Evolutionary conservation across 2,888 invertebrate species (phyloP).

Genomic region (Lepidocyrtoides sp.): DNA sequence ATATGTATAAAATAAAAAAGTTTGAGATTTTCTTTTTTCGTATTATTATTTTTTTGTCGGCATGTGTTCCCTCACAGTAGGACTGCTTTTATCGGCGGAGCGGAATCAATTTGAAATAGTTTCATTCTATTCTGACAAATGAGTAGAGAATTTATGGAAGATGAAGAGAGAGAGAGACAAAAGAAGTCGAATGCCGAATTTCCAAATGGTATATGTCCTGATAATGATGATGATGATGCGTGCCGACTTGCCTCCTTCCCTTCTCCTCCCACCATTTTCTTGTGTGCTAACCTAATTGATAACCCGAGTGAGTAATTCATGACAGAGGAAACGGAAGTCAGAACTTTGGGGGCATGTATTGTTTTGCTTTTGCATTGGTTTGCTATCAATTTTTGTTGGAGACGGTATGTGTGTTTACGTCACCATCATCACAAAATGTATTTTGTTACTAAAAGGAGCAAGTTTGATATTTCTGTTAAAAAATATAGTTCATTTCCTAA

Average conservation of each 20-base stretch:
- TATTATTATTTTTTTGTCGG: constrained; percentile 30
- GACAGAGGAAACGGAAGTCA: neutral
- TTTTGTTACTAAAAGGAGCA: too few relatives aligned
- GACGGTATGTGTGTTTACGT: too few relatives aligned
- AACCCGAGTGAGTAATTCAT: neutral
- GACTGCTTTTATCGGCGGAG: neutral
- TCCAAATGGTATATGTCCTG: too few relatives aligned
- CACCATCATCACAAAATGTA: too few relatives aligned
- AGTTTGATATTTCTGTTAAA: neutral
- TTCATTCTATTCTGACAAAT: constrained; percentile 36
- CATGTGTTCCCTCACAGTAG: neutral
- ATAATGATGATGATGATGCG: neutral
- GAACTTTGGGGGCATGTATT: too few relatives aligned
- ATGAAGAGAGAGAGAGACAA: neutral
- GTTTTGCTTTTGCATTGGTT: too few relatives aligned
- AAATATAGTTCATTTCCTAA: neutral
- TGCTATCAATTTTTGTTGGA: too few relatives aligned
- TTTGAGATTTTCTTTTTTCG: neutral
- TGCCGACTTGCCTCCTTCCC: neutral
- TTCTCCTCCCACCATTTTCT: neutral
- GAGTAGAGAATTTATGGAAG: constrained; percentile 11
- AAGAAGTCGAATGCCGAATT: neutral
- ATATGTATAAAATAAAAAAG: neutral
- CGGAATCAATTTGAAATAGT: constrained; percentile 50
- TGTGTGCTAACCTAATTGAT: constrained; percentile 26